phyloP scores from a whole-genome alignment of 1,140 invertebrate species.

The Bombus impatiens region DNA sequence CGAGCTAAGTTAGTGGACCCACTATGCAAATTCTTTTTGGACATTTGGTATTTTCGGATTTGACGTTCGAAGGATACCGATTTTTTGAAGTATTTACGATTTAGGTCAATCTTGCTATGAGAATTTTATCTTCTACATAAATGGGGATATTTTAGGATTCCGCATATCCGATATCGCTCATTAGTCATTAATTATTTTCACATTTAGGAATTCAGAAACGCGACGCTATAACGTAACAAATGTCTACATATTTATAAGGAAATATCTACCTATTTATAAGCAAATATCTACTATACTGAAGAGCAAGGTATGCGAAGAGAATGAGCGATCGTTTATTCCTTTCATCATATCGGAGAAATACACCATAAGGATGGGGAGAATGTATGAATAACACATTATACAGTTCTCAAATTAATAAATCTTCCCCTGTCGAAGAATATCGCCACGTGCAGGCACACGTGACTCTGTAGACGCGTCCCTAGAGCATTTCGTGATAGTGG shows the following conservation, averaged over 20 bases:
- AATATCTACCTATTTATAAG: too few species aligned
- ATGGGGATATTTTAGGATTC: not conserved
- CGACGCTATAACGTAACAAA: not conserved
- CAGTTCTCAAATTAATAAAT: conserved; percentile 31
- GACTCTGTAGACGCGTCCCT: conserved; percentile 9
- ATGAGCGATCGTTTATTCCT: not conserved
- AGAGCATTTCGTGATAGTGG: conserved; percentile 4
- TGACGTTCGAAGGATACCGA: too few species aligned
- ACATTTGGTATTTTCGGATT: too few species aligned
- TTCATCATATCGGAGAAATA: not conserved
- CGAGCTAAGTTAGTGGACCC: too few species aligned
- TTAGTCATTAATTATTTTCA: not conserved
- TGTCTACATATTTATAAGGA: not conserved
- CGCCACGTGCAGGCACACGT: conserved; percentile 29
- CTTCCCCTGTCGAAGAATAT: not conserved
- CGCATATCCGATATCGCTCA: too few species aligned
- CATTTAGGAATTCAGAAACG: not conserved
- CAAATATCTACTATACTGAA: too few species aligned
- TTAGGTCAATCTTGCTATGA: too few species aligned
- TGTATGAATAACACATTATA: not conserved
- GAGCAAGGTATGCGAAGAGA: too few species aligned
- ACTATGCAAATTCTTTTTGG: too few species aligned
- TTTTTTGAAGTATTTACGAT: too few species aligned
- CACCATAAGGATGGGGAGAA: not conserved
- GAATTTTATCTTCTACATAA: too few species aligned